A percentile compares a stretch with the other conserved stretches of the same genome.
phyloP scores from a whole-genome alignment of 2,888 invertebrate species.

The Scrobipalpa atriplicella region DNA sequence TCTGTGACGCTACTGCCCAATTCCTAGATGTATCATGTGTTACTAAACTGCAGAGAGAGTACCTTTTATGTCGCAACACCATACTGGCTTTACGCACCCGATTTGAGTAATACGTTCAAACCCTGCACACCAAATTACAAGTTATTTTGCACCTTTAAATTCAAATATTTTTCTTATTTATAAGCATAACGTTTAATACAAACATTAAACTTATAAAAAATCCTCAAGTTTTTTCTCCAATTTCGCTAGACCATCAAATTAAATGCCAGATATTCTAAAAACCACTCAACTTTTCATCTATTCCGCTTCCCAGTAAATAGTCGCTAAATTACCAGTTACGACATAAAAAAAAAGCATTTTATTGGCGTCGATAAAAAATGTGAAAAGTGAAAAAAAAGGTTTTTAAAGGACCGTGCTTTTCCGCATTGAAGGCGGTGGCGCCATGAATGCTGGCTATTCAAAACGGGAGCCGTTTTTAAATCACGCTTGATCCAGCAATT shows the following conservation, averaged over 20 bases:
- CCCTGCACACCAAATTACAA: no score
- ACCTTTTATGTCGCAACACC: no score
- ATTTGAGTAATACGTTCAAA: no score
- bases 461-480: conserved; percentile 22
- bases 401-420: conserved; percentile 19
- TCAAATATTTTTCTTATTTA: no score
- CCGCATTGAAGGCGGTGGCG: background rate
- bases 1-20: no score
- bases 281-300: background rate
- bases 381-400: conserved; percentile 13
- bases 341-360: conserved; percentile 17
- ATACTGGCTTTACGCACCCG: no score
- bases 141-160: no score
- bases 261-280: conserved; percentile 6
- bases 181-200: no score
- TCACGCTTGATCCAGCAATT: conserved; percentile 26
- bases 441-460: conserved; percentile 19
- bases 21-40: no score
- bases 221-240: background rate
- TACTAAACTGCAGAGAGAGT: no score
- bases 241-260: background rate
- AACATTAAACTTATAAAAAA: background rate
- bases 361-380: conserved; percentile 21
- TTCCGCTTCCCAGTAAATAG: conserved; percentile 1
- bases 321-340: conserved; percentile 18